Evolutionary conservation across 2,113 vertebrate species (phyloP).

Genomic region (Malaclemys terrapin): DNA sequence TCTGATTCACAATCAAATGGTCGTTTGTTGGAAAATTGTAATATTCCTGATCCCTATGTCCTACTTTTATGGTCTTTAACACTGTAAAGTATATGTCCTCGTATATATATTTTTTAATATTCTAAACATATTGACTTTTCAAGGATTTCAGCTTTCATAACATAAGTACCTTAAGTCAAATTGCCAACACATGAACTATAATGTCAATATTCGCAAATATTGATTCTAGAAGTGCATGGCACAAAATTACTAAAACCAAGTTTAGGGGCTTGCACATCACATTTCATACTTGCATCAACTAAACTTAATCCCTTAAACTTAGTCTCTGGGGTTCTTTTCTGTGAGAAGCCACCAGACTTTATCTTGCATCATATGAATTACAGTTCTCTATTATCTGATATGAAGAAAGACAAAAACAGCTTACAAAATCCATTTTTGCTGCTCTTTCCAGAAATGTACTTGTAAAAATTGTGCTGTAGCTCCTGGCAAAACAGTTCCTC

Average conservation of each 20-base stretch:
- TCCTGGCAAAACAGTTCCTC: not conserved
- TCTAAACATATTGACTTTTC: conserved; percentile 15
- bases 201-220: not conserved
- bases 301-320: not conserved
- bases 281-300: not conserved
- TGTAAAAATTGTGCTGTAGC: not conserved
- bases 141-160: conserved; percentile 4
- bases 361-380: not conserved
- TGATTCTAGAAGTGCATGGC: not conserved
- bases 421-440: not conserved
- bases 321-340: not conserved
- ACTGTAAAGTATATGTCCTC: not conserved
- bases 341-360: not conserved
- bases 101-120: not conserved
- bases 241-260: not conserved
- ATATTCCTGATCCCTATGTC: accelerated
- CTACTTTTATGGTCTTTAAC: not conserved
- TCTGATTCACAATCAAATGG: not conserved
- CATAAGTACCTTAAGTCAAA: conserved; percentile 22
- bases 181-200: not conserved
- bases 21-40: not conserved
- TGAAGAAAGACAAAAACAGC: not conserved
- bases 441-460: not conserved
- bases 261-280: too few relatives aligned
- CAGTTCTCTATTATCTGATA: not conserved